A percentile compares a stretch with the other conserved stretches of the same genome.
Evolutionary conservation across 2,888 invertebrate genomes (phyloP).

Genomic region (Cheilosia vulpina): DNA sequence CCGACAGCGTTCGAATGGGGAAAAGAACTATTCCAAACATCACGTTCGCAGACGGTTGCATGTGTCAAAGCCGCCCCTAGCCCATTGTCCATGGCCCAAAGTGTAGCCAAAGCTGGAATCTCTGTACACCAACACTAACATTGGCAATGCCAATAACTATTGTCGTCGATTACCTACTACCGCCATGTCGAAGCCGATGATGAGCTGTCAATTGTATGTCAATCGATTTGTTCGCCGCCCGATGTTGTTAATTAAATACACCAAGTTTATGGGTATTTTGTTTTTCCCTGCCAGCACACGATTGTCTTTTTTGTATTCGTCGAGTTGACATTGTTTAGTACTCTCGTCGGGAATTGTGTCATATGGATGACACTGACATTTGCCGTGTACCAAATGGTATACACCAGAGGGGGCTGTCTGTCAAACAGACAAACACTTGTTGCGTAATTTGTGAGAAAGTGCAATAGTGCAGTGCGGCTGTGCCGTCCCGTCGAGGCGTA

Average conservation of each 20-base stretch:
- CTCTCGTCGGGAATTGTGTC: slow-evolving; percentile 52
- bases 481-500: slow-evolving; percentile 35
- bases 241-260: slow-evolving; percentile 59
- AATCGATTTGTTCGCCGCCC: slow-evolving; percentile 66
- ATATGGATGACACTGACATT: slow-evolving; percentile 51
- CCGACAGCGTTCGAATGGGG: background rate
- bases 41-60: slow-evolving; percentile 31
- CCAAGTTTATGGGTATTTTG: slow-evolving; percentile 36
- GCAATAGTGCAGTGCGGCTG: slow-evolving; percentile 1
- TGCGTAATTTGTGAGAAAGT: slow-evolving; percentile 57
- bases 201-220: slow-evolving; percentile 69
- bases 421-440: slow-evolving; percentile 42
- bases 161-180: slow-evolving; percentile 39
- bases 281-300: slow-evolving; percentile 18
- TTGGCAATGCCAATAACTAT: slow-evolving; percentile 22
- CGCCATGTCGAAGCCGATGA: slow-evolving; percentile 46
- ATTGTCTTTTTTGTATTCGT: slow-evolving; percentile 32
- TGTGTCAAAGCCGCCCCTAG: slow-evolving; percentile 40
- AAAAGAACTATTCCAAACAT: slow-evolving; percentile 22
- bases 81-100: slow-evolving; percentile 7
- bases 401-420: slow-evolving; percentile 47
- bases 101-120: slow-evolving; percentile 7
- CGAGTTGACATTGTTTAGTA: slow-evolving; percentile 46
- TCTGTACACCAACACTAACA: background rate
- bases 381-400: slow-evolving; percentile 40